phyloP scores from a whole-genome alignment of 1,140 invertebrate genomes.

The Drosophila bifasciata region DNA sequence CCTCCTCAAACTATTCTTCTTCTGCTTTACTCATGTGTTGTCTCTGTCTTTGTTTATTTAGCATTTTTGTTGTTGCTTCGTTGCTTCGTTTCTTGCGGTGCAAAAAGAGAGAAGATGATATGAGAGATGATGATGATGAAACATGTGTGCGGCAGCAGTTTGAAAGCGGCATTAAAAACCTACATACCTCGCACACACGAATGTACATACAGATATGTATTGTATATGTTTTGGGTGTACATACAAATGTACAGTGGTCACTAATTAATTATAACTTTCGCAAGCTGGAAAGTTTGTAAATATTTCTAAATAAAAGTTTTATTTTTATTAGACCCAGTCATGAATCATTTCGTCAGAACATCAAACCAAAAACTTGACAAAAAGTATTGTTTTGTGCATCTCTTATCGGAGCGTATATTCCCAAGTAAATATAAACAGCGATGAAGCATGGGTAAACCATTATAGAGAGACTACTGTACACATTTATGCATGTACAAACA shows the following conservation, averaged over 20 bases:
- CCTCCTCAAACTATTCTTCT: constrained; percentile 20
- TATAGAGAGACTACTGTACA: constrained; percentile 1
- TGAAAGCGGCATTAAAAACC: constrained; percentile 60
- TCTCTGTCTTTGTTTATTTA: constrained; percentile 38
- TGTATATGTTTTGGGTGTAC: constrained; percentile 37
- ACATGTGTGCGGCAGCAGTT: constrained; percentile 77
- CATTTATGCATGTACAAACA: constrained; percentile 21
- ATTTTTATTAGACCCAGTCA: no score
- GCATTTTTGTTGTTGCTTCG: constrained; percentile 53
- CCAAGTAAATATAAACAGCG: no score
- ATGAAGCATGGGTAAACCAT: no score
- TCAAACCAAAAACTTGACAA: no score
- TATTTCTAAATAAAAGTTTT: no score
- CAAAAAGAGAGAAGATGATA: constrained; percentile 30
- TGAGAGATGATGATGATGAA: constrained; percentile 18
- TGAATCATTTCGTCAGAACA: no score
- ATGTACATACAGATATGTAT: constrained; percentile 14
- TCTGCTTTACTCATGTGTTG: constrained; percentile 25
- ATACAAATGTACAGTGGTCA: constrained; percentile 5
- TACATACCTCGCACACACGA: constrained; percentile 29
- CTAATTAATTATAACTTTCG: no score
- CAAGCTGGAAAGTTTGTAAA: no score
- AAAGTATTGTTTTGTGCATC: no score
- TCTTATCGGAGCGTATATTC: no score
- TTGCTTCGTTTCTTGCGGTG: constrained; percentile 31